Evolutionary conservation across 2,888 invertebrate species (phyloP).

Genomic region (Erpobdella octoculata): DNA sequence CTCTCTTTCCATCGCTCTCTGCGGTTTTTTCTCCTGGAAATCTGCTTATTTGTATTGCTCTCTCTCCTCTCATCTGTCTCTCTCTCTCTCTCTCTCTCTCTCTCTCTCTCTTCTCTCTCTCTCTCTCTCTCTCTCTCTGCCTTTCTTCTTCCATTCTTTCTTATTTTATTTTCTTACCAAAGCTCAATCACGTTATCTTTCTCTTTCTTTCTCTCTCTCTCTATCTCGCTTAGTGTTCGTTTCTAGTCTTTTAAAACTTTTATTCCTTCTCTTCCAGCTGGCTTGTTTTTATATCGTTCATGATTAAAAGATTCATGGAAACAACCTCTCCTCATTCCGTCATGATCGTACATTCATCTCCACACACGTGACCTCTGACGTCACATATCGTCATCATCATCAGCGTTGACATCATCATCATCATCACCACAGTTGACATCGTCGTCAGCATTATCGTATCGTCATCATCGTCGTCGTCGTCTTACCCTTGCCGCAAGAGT

Average conservation of each 20-base stretch:
- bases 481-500: too few species aligned
- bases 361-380: too few species aligned
- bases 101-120: background rate
- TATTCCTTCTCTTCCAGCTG: too few species aligned
- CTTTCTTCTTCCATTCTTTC: background rate
- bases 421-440: background rate
- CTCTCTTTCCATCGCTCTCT: too few species aligned
- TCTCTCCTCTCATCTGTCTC: background rate
- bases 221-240: background rate
- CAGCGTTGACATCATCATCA: too few species aligned
- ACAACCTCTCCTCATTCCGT: too few species aligned
- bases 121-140: background rate
- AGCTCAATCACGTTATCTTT: background rate
- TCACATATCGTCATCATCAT: too few species aligned
- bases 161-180: background rate
- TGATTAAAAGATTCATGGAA: too few species aligned
- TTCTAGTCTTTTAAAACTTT: background rate
- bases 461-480: too few species aligned
- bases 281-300: too few species aligned
- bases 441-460: slow-evolving; percentile 12
- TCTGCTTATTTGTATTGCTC: background rate
- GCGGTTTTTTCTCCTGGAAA: too few species aligned
- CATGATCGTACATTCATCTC: too few species aligned
- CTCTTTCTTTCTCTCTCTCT: slow-evolving; percentile 2
- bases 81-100: background rate